Evolutionary conservation across 2,113 vertebrate species (phyloP).

Genomic region (Apus apus): DNA sequence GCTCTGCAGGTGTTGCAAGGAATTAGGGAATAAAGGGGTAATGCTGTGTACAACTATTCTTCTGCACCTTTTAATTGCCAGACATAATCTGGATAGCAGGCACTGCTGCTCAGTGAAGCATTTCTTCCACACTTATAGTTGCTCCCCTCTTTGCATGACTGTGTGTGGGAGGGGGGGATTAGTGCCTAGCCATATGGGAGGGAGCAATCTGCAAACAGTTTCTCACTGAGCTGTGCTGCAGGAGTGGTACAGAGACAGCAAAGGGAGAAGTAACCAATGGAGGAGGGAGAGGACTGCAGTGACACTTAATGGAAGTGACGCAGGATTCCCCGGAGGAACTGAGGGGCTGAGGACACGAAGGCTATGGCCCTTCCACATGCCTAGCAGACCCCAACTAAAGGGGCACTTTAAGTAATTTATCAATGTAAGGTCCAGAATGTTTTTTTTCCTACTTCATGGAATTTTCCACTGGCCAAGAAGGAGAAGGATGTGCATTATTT

Average conservation of each 20-base stretch:
- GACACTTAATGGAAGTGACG: constrained; percentile 1
- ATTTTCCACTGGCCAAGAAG: constrained; percentile 6
- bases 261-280: constrained; percentile 13
- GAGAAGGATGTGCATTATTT: neutral
- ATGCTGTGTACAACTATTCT: neutral
- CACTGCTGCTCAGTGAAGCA: neutral
- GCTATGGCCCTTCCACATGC: neutral
- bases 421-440: neutral
- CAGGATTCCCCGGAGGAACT: neutral
- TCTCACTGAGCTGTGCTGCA: neutral
- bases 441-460: neutral
- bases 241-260: neutral
- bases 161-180: neutral
- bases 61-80: constrained; percentile 20
- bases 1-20: neutral
- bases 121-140: neutral
- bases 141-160: neutral
- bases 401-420: neutral
- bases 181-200: neutral
- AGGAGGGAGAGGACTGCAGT: neutral
- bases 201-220: neutral
- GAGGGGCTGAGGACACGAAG: neutral
- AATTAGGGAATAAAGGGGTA: neutral
- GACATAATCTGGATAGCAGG: neutral
- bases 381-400: neutral